Conservation (phyloP, 2,797 vertebrate genomes). For the Urophycis tenuis region DNA sequence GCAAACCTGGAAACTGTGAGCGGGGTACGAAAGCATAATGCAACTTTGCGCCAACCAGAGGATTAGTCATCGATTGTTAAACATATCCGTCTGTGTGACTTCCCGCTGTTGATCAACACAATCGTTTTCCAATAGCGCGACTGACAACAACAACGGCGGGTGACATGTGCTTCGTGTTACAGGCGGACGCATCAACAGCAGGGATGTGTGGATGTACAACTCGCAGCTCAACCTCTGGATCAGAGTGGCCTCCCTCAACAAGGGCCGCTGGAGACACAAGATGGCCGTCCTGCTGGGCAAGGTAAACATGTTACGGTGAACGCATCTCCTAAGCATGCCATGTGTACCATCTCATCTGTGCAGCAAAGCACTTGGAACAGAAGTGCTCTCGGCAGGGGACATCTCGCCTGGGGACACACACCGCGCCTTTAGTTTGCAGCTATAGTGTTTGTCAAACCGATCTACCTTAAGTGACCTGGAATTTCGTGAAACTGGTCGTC, state of each 20-base stretch:
- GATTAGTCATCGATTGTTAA: background rate
- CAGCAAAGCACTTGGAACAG: background rate
- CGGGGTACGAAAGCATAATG: background rate
- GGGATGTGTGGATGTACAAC: constrained; percentile 99
- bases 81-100: background rate
- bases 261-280: constrained; percentile 98
- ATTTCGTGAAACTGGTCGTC: background rate
- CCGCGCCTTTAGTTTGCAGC: no score
- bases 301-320: constrained; percentile 65
- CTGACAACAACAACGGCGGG: background rate
- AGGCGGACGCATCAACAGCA: constrained; percentile 97
- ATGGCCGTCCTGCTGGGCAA: constrained; percentile 98
- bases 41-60: background rate
- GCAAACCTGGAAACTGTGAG: background rate
- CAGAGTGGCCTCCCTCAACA: constrained; percentile 95
- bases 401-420: background rate
- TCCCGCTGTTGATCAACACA: no score
- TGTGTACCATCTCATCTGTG: background rate
- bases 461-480: background rate
- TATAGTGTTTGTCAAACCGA: background rate
- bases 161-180: constrained; percentile 44
- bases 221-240: constrained; percentile 99
- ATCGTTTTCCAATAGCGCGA: background rate
- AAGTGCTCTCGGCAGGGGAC: background rate
- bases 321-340: background rate